Evolutionary conservation across 1,140 invertebrate genomes (phyloP).

Genomic region (Archegozetes longisetosus): DNA sequence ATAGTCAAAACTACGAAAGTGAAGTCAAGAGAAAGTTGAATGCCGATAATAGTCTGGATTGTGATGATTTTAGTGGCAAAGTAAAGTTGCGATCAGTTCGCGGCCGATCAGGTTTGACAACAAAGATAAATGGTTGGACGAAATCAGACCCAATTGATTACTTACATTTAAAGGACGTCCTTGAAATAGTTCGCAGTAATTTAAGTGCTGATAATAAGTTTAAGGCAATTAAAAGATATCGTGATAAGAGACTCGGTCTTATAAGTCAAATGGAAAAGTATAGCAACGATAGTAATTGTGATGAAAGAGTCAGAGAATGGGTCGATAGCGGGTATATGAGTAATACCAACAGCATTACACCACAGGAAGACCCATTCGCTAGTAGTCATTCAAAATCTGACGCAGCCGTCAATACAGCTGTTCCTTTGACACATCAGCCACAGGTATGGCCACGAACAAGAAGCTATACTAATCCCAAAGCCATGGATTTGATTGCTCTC

Average conservation of each 20-base stretch:
- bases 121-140: too few species aligned
- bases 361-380: neutral
- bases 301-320: neutral
- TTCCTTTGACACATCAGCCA: neutral
- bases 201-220: neutral
- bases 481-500: neutral
- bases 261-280: neutral
- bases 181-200: neutral
- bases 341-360: neutral
- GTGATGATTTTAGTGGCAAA: too few species aligned
- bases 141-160: too few species aligned
- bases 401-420: neutral
- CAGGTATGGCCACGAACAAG: too few species aligned
- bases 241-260: neutral
- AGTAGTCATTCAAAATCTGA: neutral
- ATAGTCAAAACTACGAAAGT: too few species aligned
- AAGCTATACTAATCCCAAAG: neutral
- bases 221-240: neutral
- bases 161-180: neutral
- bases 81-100: too few species aligned
- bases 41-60: too few species aligned
- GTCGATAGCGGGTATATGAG: neutral
- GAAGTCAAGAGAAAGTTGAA: too few species aligned
- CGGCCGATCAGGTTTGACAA: too few species aligned
- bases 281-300: neutral